Base-by-base conservation (phyloP, 2,113 vertebrate genomes). In the Bungarus multicinctus region DNA sequence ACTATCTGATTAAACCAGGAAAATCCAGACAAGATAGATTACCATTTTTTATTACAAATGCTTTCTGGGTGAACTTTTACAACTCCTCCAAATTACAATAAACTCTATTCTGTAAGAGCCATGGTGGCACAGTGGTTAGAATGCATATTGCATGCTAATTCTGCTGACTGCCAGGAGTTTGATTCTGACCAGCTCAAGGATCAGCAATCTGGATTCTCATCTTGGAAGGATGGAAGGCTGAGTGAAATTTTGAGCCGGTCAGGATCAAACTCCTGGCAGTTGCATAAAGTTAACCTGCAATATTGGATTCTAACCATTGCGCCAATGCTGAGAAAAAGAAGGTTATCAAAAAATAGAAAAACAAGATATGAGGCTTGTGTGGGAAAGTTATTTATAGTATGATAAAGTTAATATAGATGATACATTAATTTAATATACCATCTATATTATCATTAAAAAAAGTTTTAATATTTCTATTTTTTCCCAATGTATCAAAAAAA, bases 401-500 rank as follows among this genome's bases (percentile, higher is more conserved):
- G 27, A 64, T 64, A 64, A 64, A 69, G 12, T 69, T 34, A 69
- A 69, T 34, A 2, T 5, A 34, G 64, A 69, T n/a, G 2, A 47
- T 9, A 50, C 9, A 50, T 50, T 50, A 50, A 50, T 50, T 50
- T 50, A 50, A 50, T 50, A 50, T 10, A 50, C 9, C 47, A 50
- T 50, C 47, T 50, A 9, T 50, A 1, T 69, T 34, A 69, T 69
- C 30, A 69, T 34, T 6, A 69, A n/a, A 60, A 27, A 64, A 91
- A 9, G 34, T 22, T 4, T 22, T 1, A 0, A n/a, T 5, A 7
- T 81, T 12, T 94, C 47, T 50, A 64, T 43, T 8, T 85, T 47
- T 16, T 47, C 47, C 53, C 55, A 92, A 74, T n/a, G 30, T 16
- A 94, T 20, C 5, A 90, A 23, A 95, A 93, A n/a, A 34, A 45